These are phyloP conservation scores for Pachycephala philippinensis DNA, from an alignment of 2,113 vertebrate species.

Conservation along the genomic window DNA sequence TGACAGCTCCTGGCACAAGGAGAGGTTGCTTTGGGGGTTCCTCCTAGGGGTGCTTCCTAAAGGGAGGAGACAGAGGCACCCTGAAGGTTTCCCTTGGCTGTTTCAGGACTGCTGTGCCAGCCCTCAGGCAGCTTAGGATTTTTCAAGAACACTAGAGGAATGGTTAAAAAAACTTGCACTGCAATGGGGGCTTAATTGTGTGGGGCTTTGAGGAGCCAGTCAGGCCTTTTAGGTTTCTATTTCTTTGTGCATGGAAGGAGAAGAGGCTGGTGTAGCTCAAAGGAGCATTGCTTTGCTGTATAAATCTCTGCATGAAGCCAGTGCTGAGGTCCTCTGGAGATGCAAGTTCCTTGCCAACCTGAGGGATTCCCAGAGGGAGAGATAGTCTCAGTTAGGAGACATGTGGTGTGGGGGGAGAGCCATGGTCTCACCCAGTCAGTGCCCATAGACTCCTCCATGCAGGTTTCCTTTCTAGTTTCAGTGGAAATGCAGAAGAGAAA, in stretches of 20 bases:
- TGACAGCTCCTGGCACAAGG: not conserved
- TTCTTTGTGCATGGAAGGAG: not conserved
- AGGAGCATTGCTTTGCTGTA: not conserved
- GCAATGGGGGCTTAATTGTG: not conserved
- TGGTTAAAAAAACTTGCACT: not conserved
- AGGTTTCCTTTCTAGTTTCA: not conserved
- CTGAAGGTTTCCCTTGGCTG: not conserved
- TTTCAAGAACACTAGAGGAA: not conserved
- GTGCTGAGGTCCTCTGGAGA: not conserved
- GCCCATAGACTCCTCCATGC: rapidly evolving
- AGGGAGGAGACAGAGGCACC: not conserved
- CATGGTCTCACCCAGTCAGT: not conserved
- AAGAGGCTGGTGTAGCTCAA: not conserved
- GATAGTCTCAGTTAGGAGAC: not conserved
- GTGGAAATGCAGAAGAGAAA: not conserved
- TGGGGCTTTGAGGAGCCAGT: not conserved
- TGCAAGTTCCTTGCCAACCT: not conserved
- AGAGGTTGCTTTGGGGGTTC: not conserved
- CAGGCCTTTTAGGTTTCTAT: not conserved
- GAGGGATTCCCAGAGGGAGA: not conserved
- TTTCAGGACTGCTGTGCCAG: not conserved
- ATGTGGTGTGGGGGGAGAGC: rapidly evolving
- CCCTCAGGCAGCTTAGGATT: not conserved
- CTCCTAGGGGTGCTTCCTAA: not conserved
- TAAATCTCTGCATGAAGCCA: not conserved